Percentiles rank a stretch among this genome's conserved stretches.
Conservation (phyloP, 2,888 invertebrate genomes). For the Hyles lineata region DNA sequence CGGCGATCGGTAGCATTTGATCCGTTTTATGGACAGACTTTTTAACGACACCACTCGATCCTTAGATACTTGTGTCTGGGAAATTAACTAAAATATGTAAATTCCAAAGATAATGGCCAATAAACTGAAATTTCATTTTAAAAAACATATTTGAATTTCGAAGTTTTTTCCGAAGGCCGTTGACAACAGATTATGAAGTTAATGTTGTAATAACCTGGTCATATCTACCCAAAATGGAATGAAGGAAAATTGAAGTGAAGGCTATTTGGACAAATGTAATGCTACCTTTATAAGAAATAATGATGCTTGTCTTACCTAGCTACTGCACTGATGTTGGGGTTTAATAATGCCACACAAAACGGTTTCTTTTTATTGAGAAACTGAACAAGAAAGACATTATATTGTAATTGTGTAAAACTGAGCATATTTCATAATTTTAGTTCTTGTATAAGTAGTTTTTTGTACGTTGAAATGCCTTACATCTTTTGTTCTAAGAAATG, state of each 20-base stretch:
- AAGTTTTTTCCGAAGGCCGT: background rate
- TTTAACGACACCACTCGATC: constrained; percentile 58
- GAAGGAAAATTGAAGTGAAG: background rate
- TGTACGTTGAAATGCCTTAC: too few species aligned
- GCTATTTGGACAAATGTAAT: background rate
- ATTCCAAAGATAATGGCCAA: constrained; percentile 40
- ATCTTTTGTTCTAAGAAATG: too few species aligned
- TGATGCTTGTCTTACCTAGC: too few species aligned
- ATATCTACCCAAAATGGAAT: background rate
- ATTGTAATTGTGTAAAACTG: too few species aligned
- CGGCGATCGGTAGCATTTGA: constrained; percentile 58
- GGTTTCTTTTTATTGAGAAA: too few species aligned
- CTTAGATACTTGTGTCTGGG: constrained; percentile 38
- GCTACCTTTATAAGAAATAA: too few species aligned
- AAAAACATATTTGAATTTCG: background rate
- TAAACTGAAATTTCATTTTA: constrained; percentile 32
- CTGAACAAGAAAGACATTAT: too few species aligned
- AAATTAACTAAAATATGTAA: constrained; percentile 51
- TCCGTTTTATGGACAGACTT: constrained; percentile 64
- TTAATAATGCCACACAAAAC: too few species aligned
- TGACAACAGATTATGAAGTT: background rate
- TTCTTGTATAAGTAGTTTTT: too few species aligned
- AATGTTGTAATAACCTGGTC: background rate
- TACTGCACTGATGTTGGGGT: too few species aligned
- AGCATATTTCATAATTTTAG: too few species aligned